Percentiles rank a stretch among this genome's conserved stretches.
These are phyloP conservation scores for Zootoca vivipara DNA, from an alignment of 2,113 vertebrate species.

Conservation along the genomic window DNA sequence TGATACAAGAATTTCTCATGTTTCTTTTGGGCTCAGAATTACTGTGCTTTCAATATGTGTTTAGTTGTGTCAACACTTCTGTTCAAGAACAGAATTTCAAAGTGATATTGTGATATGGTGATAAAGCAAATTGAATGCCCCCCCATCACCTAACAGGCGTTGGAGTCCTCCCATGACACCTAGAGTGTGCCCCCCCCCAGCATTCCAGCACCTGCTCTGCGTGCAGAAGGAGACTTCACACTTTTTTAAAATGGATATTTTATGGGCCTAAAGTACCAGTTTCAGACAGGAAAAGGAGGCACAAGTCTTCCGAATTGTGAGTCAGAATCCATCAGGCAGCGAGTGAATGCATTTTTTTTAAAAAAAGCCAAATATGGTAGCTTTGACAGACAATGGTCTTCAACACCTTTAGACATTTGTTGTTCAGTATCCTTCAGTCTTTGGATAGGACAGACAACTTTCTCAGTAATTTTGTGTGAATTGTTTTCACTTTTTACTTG, in stretches of 20 bases:
- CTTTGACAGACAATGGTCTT: background rate
- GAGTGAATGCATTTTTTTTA: background rate
- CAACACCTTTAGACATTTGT: background rate
- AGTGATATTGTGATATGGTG: background rate
- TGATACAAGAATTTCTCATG: too few species aligned
- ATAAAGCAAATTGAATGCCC: background rate
- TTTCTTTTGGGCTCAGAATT: too few species aligned
- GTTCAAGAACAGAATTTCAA: background rate
- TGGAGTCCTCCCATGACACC: too few species aligned
- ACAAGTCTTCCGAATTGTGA: background rate
- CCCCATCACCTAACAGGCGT: too few species aligned
- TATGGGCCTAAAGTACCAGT: background rate
- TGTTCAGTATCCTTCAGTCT: background rate
- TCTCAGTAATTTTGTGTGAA: background rate
- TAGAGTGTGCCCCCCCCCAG: too few species aligned
- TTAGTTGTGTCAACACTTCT: too few species aligned
- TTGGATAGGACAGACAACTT: background rate
- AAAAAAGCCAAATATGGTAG: background rate
- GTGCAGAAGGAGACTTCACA: background rate
- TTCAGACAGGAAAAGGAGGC: background rate
- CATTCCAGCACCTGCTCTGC: too few species aligned
- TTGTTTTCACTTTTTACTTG: background rate
- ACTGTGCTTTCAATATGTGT: too few species aligned
- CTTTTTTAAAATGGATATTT: background rate
- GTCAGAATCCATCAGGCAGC: background rate